These are phyloP conservation scores for Trachymyrmex septentrionalis DNA, from an alignment of 1,140 invertebrate species.

Conservation along the genomic window DNA sequence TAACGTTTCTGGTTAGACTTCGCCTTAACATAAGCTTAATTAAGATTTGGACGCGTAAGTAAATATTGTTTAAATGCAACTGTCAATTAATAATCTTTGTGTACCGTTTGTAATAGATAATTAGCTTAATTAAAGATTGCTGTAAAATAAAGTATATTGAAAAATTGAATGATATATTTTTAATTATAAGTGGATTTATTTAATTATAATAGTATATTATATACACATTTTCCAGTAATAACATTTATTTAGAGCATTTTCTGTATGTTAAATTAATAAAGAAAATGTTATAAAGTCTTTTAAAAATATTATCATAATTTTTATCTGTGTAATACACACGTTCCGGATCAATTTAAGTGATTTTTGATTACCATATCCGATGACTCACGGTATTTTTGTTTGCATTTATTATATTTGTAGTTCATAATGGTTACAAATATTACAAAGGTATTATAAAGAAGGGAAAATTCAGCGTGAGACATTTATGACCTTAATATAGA, in stretches of 20 bases:
- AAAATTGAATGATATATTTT: background rate
- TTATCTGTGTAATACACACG: background rate
- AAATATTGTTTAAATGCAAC: constrained; percentile 47
- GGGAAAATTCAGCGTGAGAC: no score
- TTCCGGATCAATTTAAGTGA: no score
- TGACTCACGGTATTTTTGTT: no score
- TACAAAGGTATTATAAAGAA: no score
- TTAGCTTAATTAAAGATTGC: constrained; percentile 4
- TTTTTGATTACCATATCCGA: no score
- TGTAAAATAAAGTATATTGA: background rate
- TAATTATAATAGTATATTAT: background rate
- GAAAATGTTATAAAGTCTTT: background rate
- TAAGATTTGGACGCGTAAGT: constrained; percentile 59
- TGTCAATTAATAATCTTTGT: constrained; percentile 32
- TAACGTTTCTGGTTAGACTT: constrained; percentile 61
- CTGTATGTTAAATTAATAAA: background rate
- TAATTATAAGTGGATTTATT: background rate
- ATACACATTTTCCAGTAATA: background rate
- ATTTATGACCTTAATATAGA: no score
- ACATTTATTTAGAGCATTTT: background rate
- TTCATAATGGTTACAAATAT: no score
- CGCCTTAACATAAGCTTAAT: constrained; percentile 65
- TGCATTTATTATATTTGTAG: no score
- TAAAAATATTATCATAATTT: background rate
- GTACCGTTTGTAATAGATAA: background rate